Base-by-base conservation (phyloP, 64 coral and sea anemone genomes). In the Montipora cactus region DNA sequence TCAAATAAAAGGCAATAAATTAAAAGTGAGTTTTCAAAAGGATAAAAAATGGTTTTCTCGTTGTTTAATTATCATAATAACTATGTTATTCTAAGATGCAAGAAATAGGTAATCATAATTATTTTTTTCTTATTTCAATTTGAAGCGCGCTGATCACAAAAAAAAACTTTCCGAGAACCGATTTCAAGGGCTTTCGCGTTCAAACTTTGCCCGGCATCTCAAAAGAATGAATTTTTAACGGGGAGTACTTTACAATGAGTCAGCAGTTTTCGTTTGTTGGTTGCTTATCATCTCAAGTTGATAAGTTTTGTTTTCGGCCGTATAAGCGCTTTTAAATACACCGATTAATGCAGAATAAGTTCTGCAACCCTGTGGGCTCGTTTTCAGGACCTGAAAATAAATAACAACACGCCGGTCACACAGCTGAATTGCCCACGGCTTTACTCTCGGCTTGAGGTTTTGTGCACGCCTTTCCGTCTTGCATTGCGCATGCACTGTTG, bases 171-270 rank as follows among this genome's bases (percentile, higher is more conserved):
- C 45, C 44, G n/a, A 71, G 44, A 19, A 11, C 16, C 76, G 46
- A 46, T 72, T 12, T 64, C 14, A 49, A 50, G 44, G 81, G 44
- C 61, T 84, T 84, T 48, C 74, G 22, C 80, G 81, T 84, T 84
- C 67, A 84, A 84, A 84, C 81, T 68, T 67, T 84, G 81, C 37
- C 62, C 82, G 82, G 82, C 46, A 59, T 67, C 15, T 86, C 82
- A 86, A 72, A 83, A 49, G 82, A 21, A 22, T 19, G 59, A 82
- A 45, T 45, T 82, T 57, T 80, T 12, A 59, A 66, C 80, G 22
- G 66, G 71, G 71, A 86, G 82, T 46, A 72, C 82, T 86, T 78
- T 71, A 23, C 70, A 86, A 71, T 21, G 9, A 14, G 82, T 47
- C 66, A 86, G 23, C 16, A 86, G 46, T 86, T 86, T 71, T 62